Evolutionary conservation across 1,140 invertebrate species (phyloP), one percentile per base, ranked within the genome.

Genomic region (Hormaphis cornu): DNA sequence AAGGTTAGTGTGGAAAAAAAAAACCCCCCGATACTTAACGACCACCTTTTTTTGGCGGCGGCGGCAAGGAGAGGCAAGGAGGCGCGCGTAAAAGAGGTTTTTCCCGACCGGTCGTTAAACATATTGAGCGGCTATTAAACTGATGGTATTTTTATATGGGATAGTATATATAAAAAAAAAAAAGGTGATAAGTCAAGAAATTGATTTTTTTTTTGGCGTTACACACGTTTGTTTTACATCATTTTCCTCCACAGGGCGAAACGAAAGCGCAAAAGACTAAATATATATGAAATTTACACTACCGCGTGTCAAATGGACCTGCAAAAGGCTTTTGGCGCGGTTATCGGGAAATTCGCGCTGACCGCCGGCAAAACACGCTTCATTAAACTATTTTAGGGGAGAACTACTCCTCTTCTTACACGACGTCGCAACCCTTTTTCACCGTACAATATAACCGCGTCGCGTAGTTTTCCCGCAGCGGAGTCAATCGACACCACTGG

Each of bases 21-120:
- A 48, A n/a, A n/a, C n/a, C n/a, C n/a, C n/a, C 54, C 54, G 16
- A 66, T 66, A 66, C 61, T 66, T 66, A 66, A 66, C 61, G 61
- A 66, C 61, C 61, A n/a, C n/a, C n/a, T n/a, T 30, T 66, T 66
- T 33, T 48, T 42, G 42, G 22, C 18, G 26, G 42, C 10, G 28
- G 22, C 5, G 8, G 18, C 42, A 22, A 24, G 20, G 28, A 20
- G 58, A 5, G n/a, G 44, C n/a, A n/a, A n/a, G n/a, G n/a, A n/a
- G n/a, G n/a, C n/a, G n/a, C n/a, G n/a, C n/a, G n/a, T 40, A 37
- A 56, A 42, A 63, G 44, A 66, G 44, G 26, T 63, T 63, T 63
- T 66, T 66, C 3, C 44, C 61, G 18, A 66, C 61, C 16, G 44
- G 61, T 66, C 61, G 42, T 66, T 66, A 66, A 66, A 66, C 61